Base-by-base conservation (phyloP, 2,888 invertebrate species). In the Lymantria dispar region DNA sequence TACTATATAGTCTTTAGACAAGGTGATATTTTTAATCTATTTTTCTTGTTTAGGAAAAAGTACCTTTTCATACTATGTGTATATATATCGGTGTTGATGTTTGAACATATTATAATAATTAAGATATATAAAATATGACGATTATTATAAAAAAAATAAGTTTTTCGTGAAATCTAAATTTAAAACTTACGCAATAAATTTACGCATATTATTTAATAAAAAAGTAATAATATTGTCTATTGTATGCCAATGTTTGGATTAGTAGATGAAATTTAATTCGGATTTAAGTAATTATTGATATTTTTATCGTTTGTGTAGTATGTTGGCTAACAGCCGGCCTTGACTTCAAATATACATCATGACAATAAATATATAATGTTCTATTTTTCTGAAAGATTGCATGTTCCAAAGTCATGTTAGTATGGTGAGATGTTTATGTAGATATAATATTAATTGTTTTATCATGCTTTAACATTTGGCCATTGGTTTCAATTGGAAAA, bases 1-100 rank as follows among this genome's bases (percentile, higher is more conserved):
- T 85, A 89, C 80, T 81, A 78, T 40, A 29, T 80, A 83, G 79
- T 81, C 74, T 80, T 72, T 86, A 86, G 81, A 83, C 77, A 78
- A 72, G 83, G 88, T 89, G 90, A 90, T 89, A 90, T 88, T 85
- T 80, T 76, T 79, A 76, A 80, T 79, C 81, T 85, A 85, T 83
- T 85, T n/a, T 80, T 85, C 83, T 80, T 69, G 79, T 76, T 75
- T 82, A 80, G 72, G 71, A 72, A 39, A 15, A 40, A 42, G 69
- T 70, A 71, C 72, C 74, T 78, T 81, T 82, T 82, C 81, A 72
- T 83, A 83, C 76, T 77, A 69, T 76, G 64, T 80, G 74, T 84
- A 78, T 76, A 81, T 80, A 78, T 80, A 78, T 75, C 68, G 73
- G 78, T 66, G 84, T 84, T 84, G 76, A 84, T 75, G 83, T 83